These are phyloP conservation scores for Hystrix brachyura DNA, from an alignment of 2,113 vertebrate genomes.

Conservation along the genomic window DNA sequence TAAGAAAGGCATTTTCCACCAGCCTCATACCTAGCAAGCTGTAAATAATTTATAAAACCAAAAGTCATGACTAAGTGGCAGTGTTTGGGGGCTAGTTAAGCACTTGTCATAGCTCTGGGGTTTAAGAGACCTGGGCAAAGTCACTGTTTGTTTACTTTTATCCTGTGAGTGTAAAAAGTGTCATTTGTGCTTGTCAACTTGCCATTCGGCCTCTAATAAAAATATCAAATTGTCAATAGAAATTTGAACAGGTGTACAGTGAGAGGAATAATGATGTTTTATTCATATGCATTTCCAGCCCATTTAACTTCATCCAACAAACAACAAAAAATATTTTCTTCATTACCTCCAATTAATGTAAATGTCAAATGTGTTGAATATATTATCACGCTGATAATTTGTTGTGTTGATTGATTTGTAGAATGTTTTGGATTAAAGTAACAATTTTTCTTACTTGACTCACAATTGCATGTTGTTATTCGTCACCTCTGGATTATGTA, in stretches of 20 bases:
- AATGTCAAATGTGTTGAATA: slow-evolving; percentile 91
- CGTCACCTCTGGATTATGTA: slow-evolving; percentile 74
- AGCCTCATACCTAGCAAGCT: slow-evolving; percentile 89
- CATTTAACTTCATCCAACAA: slow-evolving; percentile 88
- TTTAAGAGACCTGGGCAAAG: slow-evolving; percentile 78
- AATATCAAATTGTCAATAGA: slow-evolving; percentile 88
- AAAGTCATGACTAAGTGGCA: slow-evolving; percentile 88
- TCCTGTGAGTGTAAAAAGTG: slow-evolving; percentile 76
- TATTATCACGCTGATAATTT: slow-evolving; percentile 87
- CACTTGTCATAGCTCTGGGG: slow-evolving; percentile 82
- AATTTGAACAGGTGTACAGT: slow-evolving; percentile 88
- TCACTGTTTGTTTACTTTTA: slow-evolving; percentile 79
- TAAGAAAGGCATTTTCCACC: slow-evolving; percentile 89
- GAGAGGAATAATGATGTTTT: slow-evolving; percentile 88
- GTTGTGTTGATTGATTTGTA: slow-evolving; percentile 84
- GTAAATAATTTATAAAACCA: slow-evolving; percentile 92
- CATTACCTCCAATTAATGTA: slow-evolving; percentile 91
- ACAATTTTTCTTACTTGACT: slow-evolving; percentile 81
- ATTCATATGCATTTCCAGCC: slow-evolving; percentile 89
- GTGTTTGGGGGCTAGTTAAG: slow-evolving; percentile 88
- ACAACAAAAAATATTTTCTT: slow-evolving; percentile 91
- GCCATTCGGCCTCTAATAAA: slow-evolving; percentile 84
- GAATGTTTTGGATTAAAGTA: slow-evolving; percentile 87
- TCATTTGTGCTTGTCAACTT: slow-evolving; percentile 78
- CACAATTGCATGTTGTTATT: slow-evolving; percentile 71